These are phyloP conservation scores for Xanthorhoe designata DNA, from an alignment of 2,888 invertebrate genomes.

Conservation along the genomic window DNA sequence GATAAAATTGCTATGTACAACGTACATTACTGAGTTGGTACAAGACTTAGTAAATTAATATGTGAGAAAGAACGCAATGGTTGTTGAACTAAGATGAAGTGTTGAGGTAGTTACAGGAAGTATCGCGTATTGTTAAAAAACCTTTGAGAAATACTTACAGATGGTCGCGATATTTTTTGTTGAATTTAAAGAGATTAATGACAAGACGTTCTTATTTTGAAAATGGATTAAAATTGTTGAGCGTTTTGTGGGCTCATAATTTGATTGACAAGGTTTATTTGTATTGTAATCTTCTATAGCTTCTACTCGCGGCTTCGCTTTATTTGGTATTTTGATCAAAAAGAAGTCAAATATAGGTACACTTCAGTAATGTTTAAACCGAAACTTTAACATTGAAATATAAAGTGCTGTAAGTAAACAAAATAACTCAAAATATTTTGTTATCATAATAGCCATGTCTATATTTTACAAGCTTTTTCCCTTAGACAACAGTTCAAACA, in stretches of 20 bases:
- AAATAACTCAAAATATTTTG: too few species aligned
- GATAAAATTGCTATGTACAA: constrained; percentile 3
- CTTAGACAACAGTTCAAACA: too few species aligned
- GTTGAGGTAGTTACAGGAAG: constrained; percentile 53
- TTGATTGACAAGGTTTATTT: constrained; percentile 4
- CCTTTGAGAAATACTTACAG: constrained; percentile 29
- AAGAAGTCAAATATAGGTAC: too few species aligned
- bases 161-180: constrained; percentile 30
- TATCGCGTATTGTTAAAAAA: constrained; percentile 38
- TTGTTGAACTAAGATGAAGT: not conserved
- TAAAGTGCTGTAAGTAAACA: too few species aligned
- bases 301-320: too few species aligned
- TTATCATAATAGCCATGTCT: too few species aligned
- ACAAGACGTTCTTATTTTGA: not conserved
- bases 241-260: constrained; percentile 1
- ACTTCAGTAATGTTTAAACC: too few species aligned
- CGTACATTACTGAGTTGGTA: constrained; percentile 24
- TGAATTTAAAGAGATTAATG: constrained; percentile 18
- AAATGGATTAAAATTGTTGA: constrained; percentile 1
- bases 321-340: too few species aligned
- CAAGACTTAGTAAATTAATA: not conserved
- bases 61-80: constrained; percentile 9
- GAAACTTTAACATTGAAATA: too few species aligned
- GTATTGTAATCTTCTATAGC: too few species aligned
- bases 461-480: too few species aligned